Evolutionary conservation across 2,888 invertebrate species (phyloP).

Genomic region (Drosophila phalerata): DNA sequence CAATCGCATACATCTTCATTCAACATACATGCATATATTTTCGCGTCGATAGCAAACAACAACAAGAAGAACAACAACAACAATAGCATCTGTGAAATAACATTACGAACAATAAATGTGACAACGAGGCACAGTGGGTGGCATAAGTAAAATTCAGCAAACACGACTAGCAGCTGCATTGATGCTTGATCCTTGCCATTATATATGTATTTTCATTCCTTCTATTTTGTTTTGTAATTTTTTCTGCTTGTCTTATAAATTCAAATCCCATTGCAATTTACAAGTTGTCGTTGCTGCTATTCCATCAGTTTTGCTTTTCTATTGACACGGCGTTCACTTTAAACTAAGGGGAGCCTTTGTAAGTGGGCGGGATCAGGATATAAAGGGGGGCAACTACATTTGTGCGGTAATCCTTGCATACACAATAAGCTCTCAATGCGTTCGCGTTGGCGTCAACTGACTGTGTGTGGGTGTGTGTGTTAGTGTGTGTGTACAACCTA

Average conservation of each 20-base stretch:
- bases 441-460: conserved; percentile 17
- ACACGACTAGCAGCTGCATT: conserved; percentile 8
- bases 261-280: conserved; percentile 52
- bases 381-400: conserved; percentile 43
- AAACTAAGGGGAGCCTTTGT: background rate
- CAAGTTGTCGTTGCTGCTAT: conserved; percentile 41
- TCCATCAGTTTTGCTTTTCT: conserved; percentile 44
- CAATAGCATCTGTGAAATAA: conserved; percentile 57
- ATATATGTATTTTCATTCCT: background rate
- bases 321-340: conserved; percentile 52
- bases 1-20: conserved; percentile 65
- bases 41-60: conserved; percentile 43
- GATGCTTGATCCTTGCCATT: conserved; percentile 14
- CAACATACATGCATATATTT: conserved; percentile 51
- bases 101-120: conserved; percentile 61
- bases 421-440: conserved; percentile 59
- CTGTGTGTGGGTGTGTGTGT: conserved; percentile 14
- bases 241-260: conserved; percentile 25
- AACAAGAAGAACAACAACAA: conserved; percentile 31
- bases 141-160: conserved; percentile 28
- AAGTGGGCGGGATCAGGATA: background rate
- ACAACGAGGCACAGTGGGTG: conserved; percentile 31
- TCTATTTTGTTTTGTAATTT: background rate
- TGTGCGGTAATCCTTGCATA: conserved; percentile 70
- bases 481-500: conserved; percentile 19